Percentiles rank a stretch among this genome's conserved stretches.
Evolutionary conservation across 2,113 vertebrate genomes (phyloP).

Genomic region (Gasterosteus nipponicus): DNA sequence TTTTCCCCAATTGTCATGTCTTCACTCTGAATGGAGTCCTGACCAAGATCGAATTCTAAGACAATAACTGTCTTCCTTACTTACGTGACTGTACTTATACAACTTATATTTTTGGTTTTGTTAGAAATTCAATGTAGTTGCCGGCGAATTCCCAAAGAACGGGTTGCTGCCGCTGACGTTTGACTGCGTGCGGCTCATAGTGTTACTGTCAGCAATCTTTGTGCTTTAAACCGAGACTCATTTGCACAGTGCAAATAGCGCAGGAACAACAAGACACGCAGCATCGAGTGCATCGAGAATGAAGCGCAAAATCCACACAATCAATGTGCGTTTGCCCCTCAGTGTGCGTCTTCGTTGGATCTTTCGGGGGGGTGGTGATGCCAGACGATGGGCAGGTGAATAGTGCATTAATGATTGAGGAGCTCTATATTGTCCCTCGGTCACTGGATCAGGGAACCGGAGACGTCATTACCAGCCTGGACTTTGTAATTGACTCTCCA

Average conservation of each 20-base stretch:
- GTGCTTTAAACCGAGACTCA: background rate
- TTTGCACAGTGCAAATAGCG: background rate
- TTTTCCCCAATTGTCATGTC: background rate
- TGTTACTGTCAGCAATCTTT: background rate
- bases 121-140: background rate
- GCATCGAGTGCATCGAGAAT: too few species aligned
- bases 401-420: slow-evolving; percentile 69
- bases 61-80: slow-evolving; percentile 1
- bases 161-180: background rate
- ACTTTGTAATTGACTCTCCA: slow-evolving; percentile 73
- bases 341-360: background rate
- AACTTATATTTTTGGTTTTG: background rate
- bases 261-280: background rate
- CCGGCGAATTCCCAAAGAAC: background rate
- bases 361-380: background rate
- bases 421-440: slow-evolving; percentile 53
- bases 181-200: background rate
- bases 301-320: background rate
- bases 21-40: background rate
- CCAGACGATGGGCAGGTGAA: slow-evolving; percentile 17
- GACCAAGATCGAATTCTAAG: background rate
- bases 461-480: slow-evolving; percentile 71
- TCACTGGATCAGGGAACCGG: slow-evolving; percentile 65
- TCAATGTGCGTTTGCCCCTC: background rate
- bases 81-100: background rate